Base-by-base conservation (phyloP, 2,797 vertebrate genomes). In the Amblyopsis hoosieri region DNA sequence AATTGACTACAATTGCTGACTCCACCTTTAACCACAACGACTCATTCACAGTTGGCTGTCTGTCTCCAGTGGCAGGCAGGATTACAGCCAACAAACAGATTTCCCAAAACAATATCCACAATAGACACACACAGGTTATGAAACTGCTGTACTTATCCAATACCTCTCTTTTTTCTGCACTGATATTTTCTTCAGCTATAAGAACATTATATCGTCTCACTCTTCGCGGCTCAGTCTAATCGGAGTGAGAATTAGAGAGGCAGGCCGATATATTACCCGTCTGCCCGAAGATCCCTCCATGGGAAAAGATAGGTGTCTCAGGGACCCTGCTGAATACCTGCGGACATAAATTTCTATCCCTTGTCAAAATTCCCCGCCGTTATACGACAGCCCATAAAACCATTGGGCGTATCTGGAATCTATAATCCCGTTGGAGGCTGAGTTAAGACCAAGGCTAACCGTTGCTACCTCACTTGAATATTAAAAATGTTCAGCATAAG, bases 151-250 rank as follows among this genome's bases (percentile, higher is more conserved):
- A 2, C 59, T 17, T 37, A 14, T 2, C 9, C 33, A n/a, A 14
- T 15, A 37, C n/a, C 33, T 69, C 59, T 12, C 57, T 33, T 23
- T 72, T 62, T 54, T n/a, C 59, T 31, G 12, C 63, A 12, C 61
- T 33, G 47, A 10, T 66, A 23, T 54, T 55, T 29, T 51, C 67
- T 67, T 64, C 71, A 57, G 60, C 57, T 57, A 66, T 63, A 49
- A 76, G 3, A 63, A 69, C 57, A 66, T 54, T 47, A 12, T 51
- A 23, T 49, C 37, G 33, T 58, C 45, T 56, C 60, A 19, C 68
- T 72, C 70, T 47, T 33, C 54, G 63, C 54, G 61, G 59, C 60
- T 78, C 69, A 64, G 62, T 64, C 13, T 72, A 74, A 84, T 82
- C 56, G 11, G 57, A 64, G 58, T 54, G 76, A 76, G 78, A 57